Base-by-base conservation (phyloP, 2,888 invertebrate genomes). In the Cheilosia impressa region DNA sequence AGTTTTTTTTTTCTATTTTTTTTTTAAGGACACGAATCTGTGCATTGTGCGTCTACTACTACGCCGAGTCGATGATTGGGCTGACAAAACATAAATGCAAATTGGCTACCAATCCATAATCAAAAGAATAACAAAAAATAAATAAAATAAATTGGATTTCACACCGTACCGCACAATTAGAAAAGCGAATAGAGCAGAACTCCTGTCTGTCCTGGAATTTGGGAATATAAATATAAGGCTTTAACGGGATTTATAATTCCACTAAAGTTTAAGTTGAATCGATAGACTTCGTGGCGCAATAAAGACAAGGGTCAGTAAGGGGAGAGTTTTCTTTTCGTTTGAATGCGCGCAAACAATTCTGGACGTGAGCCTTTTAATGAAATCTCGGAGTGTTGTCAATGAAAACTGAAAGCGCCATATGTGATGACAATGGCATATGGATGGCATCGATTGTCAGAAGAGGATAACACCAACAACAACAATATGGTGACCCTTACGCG, bases 131-230 rank as follows among this genome's bases (percentile, higher is more conserved):
- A 47, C 24, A 24, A 9, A 41, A 47, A 63, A 34, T 43, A 45
- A 57, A 76, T 62, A 57, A 78, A 68, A 75, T 63, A 57, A 55
- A 81, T 76, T 81, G 57, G 38, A 71, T 76, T 71, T 81, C 38
- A 65, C 63, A 63, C 43, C 31, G 41, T 31, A 31, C 9, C 47
- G 43, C 22, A 19, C 45, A 47, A 53, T 66, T 55, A 47, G 24
- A 34, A 17, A 31, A 63, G 45, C 52, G 38, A 52, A 60, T 52
- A 38, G 31, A 43, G 27, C 13, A 17, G 13, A n/a, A 17, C 47
- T 38, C 45, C 34, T 17, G 24, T 4, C 2, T 75, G 57, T 19
- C 38, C 65, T 31, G 17, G n/a, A 47, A n/a, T 43, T 66, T 38
- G 17, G 17, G 38, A 15, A 62, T 45, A 68, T 55, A 31, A 31